A percentile compares a stretch with the other conserved stretches of the same genome.
phyloP scores from a whole-genome alignment of 2,888 invertebrate genomes.

The Phytoseiulus persimilis region DNA sequence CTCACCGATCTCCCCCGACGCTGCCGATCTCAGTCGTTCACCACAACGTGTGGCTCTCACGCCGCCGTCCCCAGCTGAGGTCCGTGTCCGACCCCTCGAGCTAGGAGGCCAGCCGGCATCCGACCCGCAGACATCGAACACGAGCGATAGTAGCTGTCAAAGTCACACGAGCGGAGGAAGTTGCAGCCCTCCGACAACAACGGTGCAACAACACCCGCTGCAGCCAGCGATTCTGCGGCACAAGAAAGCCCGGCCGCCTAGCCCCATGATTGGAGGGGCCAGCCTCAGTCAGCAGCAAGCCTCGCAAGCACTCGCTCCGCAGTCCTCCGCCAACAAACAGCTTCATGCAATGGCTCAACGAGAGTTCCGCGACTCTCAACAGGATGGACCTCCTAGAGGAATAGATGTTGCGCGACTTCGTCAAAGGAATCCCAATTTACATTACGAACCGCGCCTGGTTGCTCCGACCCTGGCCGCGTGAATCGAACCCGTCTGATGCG shows the following conservation, averaged over 20 bases:
- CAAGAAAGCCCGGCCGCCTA: constrained; percentile 34
- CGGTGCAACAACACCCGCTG: constrained; percentile 28
- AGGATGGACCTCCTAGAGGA: constrained; percentile 32
- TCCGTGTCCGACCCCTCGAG: constrained; percentile 12
- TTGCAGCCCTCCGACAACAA: constrained; percentile 10
- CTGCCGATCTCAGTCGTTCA: not conserved
- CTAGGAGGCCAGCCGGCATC: constrained; percentile 30
- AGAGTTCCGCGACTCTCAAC: not conserved
- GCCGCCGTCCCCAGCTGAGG: constrained; percentile 12
- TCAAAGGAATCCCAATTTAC: constrained; percentile 10
- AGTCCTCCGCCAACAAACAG: not conserved
- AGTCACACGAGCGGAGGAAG: not conserved
- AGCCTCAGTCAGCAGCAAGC: not conserved
- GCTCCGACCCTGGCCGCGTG: not conserved
- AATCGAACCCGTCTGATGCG: not conserved
- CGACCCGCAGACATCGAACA: constrained; percentile 21
- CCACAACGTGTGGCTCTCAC: constrained; percentile 14
- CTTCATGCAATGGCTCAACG: not conserved
- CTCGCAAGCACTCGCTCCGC: not conserved
- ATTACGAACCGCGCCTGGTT: not conserved
- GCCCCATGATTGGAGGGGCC: constrained; percentile 20
- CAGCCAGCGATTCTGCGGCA: constrained; percentile 33
- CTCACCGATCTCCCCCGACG: constrained; percentile 24
- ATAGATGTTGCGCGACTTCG: constrained; percentile 6
- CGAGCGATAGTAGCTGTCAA: not conserved